Percentiles rank a stretch among this genome's conserved stretches.
Evolutionary conservation across 1,140 invertebrate genomes (phyloP).

Genomic region (Gonioctena quinquepunctata): DNA sequence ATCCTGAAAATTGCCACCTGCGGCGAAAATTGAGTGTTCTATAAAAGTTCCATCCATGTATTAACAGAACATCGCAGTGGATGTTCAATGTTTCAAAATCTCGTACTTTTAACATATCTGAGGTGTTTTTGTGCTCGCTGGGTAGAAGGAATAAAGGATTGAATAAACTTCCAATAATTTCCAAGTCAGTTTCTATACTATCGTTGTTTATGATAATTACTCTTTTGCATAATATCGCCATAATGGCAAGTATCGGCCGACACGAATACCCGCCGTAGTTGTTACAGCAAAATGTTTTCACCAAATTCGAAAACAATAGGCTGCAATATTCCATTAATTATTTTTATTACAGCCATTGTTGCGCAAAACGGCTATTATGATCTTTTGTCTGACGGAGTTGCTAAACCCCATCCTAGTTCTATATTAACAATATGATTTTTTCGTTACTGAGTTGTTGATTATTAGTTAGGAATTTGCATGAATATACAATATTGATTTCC

Average conservation of each 20-base stretch:
- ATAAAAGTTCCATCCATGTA: too few relatives aligned
- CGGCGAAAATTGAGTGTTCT: too few relatives aligned
- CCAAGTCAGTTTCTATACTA: neutral
- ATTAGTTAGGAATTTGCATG: too few relatives aligned
- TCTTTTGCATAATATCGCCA: slow-evolving; percentile 16
- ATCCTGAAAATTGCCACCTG: too few relatives aligned
- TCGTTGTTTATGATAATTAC: slow-evolving; percentile 19
- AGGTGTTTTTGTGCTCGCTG: too few relatives aligned
- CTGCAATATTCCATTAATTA: slow-evolving; percentile 34
- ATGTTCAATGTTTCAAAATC: too few relatives aligned
- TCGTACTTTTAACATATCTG: too few relatives aligned
- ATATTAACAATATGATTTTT: neutral
- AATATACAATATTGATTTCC: too few relatives aligned
- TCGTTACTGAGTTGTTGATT: neutral
- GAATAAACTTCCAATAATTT: neutral
- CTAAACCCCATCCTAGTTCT: slow-evolving; percentile 23
- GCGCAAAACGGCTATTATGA: slow-evolving; percentile 25
- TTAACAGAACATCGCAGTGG: too few relatives aligned
- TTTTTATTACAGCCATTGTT: slow-evolving; percentile 30
- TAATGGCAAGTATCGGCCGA: neutral
- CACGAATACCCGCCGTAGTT: slow-evolving; percentile 11
- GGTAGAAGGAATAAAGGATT: neutral
- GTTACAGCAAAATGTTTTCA: slow-evolving; percentile 17
- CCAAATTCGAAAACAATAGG: slow-evolving; percentile 29
- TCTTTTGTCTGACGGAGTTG: slow-evolving; percentile 30